Percentiles rank a stretch among this genome's conserved stretches.
These are phyloP conservation scores for Acrossocheilus wenchowensis DNA, from an alignment of 2,797 vertebrate species.

Conservation along the genomic window DNA sequence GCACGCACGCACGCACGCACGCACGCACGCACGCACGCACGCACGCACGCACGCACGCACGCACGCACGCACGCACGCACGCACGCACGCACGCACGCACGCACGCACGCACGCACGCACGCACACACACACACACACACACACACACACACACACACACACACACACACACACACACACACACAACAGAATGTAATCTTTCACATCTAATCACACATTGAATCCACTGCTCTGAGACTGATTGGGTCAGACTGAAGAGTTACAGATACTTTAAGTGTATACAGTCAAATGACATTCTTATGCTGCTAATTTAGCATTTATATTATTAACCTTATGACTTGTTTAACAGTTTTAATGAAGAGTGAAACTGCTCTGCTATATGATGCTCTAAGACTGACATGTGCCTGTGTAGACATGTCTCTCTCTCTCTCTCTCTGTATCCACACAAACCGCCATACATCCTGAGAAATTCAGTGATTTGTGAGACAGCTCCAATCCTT, in stretches of 20 bases:
- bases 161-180: neutral
- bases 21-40: neutral
- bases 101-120: neutral
- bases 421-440: neutral
- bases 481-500: neutral
- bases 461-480: neutral
- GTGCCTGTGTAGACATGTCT: slow-evolving; percentile 4
- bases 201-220: neutral
- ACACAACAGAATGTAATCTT: neutral
- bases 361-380: neutral
- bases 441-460: neutral
- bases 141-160: neutral
- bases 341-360: neutral
- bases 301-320: neutral
- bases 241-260: neutral
- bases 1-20: neutral
- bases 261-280: neutral
- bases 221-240: neutral
- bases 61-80: neutral
- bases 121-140: neutral
- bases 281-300: neutral
- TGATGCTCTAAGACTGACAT: neutral
- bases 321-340: neutral
- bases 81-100: neutral
- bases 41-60: neutral